Conservation (phyloP, 2,888 invertebrate genomes). For the Tuta absoluta region DNA sequence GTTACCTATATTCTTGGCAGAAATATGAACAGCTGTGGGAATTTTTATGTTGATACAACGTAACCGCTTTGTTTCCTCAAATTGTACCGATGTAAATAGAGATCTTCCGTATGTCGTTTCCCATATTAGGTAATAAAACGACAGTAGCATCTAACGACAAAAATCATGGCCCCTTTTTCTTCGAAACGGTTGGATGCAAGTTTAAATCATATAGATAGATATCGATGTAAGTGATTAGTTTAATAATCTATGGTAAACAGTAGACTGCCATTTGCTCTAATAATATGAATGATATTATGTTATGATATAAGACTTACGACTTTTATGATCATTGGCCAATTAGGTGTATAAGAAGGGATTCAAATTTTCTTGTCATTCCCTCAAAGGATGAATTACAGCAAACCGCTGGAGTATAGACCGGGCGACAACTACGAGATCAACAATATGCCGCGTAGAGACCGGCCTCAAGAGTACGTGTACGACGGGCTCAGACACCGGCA, state of each 20-base stretch:
- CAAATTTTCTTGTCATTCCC: neutral
- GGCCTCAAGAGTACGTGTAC: constrained; percentile 68
- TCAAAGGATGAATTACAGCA: constrained; percentile 55
- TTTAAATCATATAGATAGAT: neutral
- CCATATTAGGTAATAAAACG: neutral
- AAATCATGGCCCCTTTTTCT: too few relatives aligned
- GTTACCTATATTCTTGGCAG: neutral
- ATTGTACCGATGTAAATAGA: neutral
- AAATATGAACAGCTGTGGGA: neutral
- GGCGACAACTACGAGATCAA: constrained; percentile 74
- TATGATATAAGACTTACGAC: too few relatives aligned
- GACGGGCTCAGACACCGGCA: constrained; percentile 67
- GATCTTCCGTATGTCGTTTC: constrained; percentile 2
- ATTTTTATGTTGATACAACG: neutral
- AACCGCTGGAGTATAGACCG: constrained; percentile 79
- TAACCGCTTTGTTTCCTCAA: neutral
- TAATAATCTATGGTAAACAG: too few relatives aligned
- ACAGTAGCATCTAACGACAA: neutral
- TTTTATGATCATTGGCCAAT: too few relatives aligned
- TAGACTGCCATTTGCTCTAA: too few relatives aligned
- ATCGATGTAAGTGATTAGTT: too few relatives aligned
- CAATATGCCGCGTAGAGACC: constrained; percentile 54
- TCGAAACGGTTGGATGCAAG: neutral
- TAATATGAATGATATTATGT: too few relatives aligned
- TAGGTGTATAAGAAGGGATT: too few relatives aligned